Base-by-base conservation (phyloP, 2,888 invertebrate species). In the Metellina segmentata region DNA sequence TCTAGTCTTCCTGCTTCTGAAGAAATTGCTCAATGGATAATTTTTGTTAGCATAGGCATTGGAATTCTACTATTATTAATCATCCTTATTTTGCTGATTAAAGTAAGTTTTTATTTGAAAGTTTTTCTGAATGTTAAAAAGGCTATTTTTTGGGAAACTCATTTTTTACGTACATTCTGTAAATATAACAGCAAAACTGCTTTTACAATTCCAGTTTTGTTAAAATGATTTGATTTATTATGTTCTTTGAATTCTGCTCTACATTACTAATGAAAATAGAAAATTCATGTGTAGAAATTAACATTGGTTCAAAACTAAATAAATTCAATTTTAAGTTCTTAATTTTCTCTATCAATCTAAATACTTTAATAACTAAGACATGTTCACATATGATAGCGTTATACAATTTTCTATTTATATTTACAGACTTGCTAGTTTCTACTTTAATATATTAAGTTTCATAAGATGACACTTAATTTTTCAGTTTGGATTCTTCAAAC, bases 401-500 rank as follows among this genome's bases (percentile, higher is more conserved):
- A 13, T 34, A n/a, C 11, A 0, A 11, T 51, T 51, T 16, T n/a
- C 51, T 78, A 6, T 48, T 16, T 78, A 6, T 72, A 85, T 74
- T 85, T 69, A 16, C 69, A 6, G 13, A 2, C 2, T 6, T 2
- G 2, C 69, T 16, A 11, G 11, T 69, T 7, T 6, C n/a, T 69
- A 69, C 69, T 13, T 49, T 5, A 77, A 49, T 48, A 13, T 34
- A 11, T 77, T 77, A 49, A 16, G 13, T 49, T 77, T 49, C 6
- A 20, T 77, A 6, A 16, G 51, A 74, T 19, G 16, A 6, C 11
- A 20, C 11, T 19, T 51, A 11, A 51, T 74, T 70, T 85, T 89
- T 51, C 71, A 93, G 93, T 81, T 93, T 82, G 93, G 93, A 71
- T 93, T 93, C 81, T 93, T 93, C 91, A 88, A 81, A 74, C 69